A percentile compares a stretch with the other conserved stretches of the same genome.
Evolutionary conservation across 1,140 invertebrate genomes (phyloP).

Genomic region (Portunus trituberculatus): DNA sequence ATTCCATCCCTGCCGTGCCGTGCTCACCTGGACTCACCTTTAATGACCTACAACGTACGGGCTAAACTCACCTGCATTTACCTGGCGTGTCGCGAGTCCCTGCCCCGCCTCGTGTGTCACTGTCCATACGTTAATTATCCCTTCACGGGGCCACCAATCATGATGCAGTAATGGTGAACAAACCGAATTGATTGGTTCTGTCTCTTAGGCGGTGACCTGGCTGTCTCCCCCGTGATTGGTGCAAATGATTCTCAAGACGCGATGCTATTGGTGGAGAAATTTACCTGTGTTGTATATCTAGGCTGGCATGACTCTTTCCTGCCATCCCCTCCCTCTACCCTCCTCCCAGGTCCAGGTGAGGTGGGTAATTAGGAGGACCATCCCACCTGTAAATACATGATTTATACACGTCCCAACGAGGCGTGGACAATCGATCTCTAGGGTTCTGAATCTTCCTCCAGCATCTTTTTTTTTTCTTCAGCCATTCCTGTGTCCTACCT

Average conservation of each 20-base stretch:
- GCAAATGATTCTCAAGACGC: background rate
- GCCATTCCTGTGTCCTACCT: background rate
- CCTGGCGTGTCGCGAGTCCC: background rate
- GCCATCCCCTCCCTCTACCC: background rate
- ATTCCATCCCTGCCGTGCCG: background rate
- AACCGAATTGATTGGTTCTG: constrained; percentile 72
- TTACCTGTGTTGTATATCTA: background rate
- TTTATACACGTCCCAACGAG: constrained; percentile 61
- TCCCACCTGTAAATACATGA: constrained; percentile 54
- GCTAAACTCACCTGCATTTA: background rate
- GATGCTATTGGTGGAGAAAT: background rate
- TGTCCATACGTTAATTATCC: constrained; percentile 70
- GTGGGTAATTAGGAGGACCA: constrained; percentile 57
- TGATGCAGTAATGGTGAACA: constrained; percentile 60
- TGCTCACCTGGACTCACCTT: background rate
- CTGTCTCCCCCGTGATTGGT: background rate
- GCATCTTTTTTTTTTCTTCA: background rate
- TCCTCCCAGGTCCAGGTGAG: constrained; percentile 27
- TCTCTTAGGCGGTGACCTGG: constrained; percentile 35
- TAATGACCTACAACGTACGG: background rate
- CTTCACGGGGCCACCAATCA: constrained; percentile 56
- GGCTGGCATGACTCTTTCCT: background rate
- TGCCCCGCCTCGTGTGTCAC: constrained; percentile 64
- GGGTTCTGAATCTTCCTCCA: constrained; percentile 24
- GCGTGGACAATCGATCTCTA: constrained; percentile 68